Evolutionary conservation across 2,888 invertebrate genomes (phyloP).

Genomic region (Aleiodes leptofemur): DNA sequence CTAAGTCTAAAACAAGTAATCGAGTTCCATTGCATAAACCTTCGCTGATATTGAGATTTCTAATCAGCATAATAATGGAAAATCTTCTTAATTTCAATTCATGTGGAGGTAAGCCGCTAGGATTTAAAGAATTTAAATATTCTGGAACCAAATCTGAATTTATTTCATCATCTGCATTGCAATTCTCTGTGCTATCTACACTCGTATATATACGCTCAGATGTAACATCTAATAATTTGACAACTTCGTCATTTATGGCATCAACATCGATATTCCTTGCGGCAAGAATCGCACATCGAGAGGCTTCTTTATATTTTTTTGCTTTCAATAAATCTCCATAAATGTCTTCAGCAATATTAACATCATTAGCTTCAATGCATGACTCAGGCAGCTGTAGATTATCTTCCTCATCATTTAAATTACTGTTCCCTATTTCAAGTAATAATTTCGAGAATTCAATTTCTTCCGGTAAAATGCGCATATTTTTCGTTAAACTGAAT

Average conservation of each 20-base stretch:
- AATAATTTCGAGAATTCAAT: slow-evolving; percentile 50
- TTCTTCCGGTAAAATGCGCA: slow-evolving; percentile 51
- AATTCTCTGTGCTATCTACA: slow-evolving; percentile 49
- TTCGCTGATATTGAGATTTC: slow-evolving; percentile 54
- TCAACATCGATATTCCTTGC: slow-evolving; percentile 51
- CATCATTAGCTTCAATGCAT: neutral
- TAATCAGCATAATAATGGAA: slow-evolving; percentile 52
- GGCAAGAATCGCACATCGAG: slow-evolving; percentile 47
- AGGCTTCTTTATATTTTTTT: slow-evolving; percentile 44
- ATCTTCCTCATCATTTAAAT: slow-evolving; percentile 44
- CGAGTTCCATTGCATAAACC: slow-evolving; percentile 53
- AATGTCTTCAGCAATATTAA: slow-evolving; percentile 40
- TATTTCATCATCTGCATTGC: slow-evolving; percentile 42
- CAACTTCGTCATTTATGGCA: slow-evolving; percentile 47
- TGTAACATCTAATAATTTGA: slow-evolving; percentile 42
- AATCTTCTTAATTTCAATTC: slow-evolving; percentile 49
- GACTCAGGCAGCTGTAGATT: slow-evolving; percentile 42
- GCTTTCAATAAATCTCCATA: slow-evolving; percentile 39
- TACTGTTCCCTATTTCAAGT: slow-evolving; percentile 46
- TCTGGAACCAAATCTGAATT: slow-evolving; percentile 48
- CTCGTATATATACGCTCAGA: slow-evolving; percentile 49
- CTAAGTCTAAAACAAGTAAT: slow-evolving; percentile 43
- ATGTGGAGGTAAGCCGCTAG: slow-evolving; percentile 50
- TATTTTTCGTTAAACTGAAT: slow-evolving; percentile 54
- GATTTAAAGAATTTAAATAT: slow-evolving; percentile 50